These are phyloP conservation scores for Phalacrocorax brasilianus DNA, from an alignment of 2,113 vertebrate species.

Conservation along the genomic window DNA sequence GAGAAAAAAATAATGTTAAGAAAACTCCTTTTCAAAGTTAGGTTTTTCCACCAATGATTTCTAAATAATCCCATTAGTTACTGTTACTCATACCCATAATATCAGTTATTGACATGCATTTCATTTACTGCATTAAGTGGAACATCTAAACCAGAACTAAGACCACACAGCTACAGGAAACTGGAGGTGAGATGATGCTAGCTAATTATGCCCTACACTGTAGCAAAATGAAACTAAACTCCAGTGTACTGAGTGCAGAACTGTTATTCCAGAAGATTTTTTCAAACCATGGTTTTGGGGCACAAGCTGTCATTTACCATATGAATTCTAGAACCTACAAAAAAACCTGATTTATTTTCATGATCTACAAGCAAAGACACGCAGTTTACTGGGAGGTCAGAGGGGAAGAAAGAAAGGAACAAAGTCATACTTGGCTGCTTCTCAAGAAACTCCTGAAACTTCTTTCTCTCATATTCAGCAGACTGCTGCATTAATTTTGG, in stretches of 20 bases:
- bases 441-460: slow-evolving; percentile 92
- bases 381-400: slow-evolving; percentile 20
- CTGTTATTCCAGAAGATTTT: background rate
- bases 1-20: background rate
- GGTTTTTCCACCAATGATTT: background rate
- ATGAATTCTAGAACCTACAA: background rate
- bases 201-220: background rate
- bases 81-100: background rate
- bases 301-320: background rate
- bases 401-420: slow-evolving; percentile 59
- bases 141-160: background rate
- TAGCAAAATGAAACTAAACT: background rate
- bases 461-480: slow-evolving; percentile 95
- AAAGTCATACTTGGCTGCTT: slow-evolving; percentile 90
- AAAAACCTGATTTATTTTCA: background rate
- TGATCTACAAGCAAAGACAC: slow-evolving; percentile 13
- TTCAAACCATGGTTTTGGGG: background rate
- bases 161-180: background rate
- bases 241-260: background rate
- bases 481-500: slow-evolving; percentile 96
- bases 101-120: background rate
- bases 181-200: background rate
- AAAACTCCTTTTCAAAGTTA: background rate
- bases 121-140: background rate
- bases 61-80: background rate